Evolutionary conservation across 2,888 invertebrate species (phyloP).

Genomic region (Notodonta ziczac): DNA sequence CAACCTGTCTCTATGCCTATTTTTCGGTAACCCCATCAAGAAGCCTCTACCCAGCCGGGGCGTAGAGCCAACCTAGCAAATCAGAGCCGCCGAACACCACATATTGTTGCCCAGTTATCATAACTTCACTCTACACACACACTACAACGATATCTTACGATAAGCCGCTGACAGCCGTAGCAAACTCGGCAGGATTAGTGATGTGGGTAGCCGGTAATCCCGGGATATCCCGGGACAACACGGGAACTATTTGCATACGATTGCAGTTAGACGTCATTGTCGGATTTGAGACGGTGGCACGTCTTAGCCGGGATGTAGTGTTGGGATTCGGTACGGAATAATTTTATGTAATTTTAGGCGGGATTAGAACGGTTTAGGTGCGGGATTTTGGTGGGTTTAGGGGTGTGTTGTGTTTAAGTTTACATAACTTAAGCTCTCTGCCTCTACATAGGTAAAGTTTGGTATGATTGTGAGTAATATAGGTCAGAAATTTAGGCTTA

Average conservation of each 20-base stretch:
- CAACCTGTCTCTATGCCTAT: neutral
- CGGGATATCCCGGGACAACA: slow-evolving; percentile 62
- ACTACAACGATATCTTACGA: slow-evolving; percentile 62
- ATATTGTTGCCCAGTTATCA: slow-evolving; percentile 42
- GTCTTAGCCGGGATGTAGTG: slow-evolving; percentile 51
- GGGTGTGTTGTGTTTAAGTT: neutral
- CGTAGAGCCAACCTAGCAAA: slow-evolving; percentile 31
- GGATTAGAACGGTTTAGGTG: slow-evolving; percentile 41
- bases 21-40: neutral
- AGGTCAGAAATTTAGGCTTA: no score
- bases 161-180: slow-evolving; percentile 67
- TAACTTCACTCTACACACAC: slow-evolving; percentile 49
- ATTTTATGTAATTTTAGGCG: slow-evolving; percentile 53
- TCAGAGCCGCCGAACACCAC: slow-evolving; percentile 38
- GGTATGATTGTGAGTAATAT: no score
- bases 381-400: neutral
- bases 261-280: slow-evolving; percentile 76
- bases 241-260: slow-evolving; percentile 71
- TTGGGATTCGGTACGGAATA: slow-evolving; percentile 54
- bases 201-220: slow-evolving; percentile 59
- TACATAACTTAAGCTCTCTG: neutral
- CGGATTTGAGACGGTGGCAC: slow-evolving; percentile 65
- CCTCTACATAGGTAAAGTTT: neutral
- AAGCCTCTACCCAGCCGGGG: slow-evolving; percentile 8
- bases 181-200: slow-evolving; percentile 64